phyloP scores from a whole-genome alignment of 2,797 vertebrate species.

The Gobio occitaniae region DNA sequence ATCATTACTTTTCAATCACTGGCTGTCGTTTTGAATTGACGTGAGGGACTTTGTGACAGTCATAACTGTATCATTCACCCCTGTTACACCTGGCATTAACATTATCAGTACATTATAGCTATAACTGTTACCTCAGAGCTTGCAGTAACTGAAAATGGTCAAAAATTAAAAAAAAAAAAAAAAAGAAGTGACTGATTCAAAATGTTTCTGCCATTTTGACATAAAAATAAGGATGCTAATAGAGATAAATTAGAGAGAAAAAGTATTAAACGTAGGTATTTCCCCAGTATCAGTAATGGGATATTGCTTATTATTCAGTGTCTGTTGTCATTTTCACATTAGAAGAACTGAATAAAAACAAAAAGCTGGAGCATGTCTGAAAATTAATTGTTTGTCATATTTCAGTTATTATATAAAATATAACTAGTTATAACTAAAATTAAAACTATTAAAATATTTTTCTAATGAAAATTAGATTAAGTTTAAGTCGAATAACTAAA shows the following conservation, averaged over 20 bases:
- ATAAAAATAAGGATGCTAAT: not conserved
- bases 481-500: not conserved
- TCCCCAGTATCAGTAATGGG: no score
- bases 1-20: constrained; percentile 29
- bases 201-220: not conserved
- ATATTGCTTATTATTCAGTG: no score
- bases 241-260: not conserved
- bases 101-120: not conserved
- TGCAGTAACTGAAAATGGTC: not conserved
- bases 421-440: no score
- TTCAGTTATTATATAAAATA: no score
- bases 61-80: not conserved
- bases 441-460: not conserved
- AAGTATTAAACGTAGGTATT: no score
- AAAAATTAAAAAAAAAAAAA: no score
- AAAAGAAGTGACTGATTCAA: not conserved
- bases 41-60: not conserved
- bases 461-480: not conserved
- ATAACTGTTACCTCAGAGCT: not conserved
- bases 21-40: constrained; percentile 8
- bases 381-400: not conserved
- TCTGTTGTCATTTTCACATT: not conserved
- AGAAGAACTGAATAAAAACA: not conserved
- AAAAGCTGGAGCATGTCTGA: not conserved
- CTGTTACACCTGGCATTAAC: not conserved